Evolutionary conservation across 64 coral and sea anemone species (phyloP), one percentile per base, ranked within the genome.

Genomic region (Orbicella faveolata): DNA sequence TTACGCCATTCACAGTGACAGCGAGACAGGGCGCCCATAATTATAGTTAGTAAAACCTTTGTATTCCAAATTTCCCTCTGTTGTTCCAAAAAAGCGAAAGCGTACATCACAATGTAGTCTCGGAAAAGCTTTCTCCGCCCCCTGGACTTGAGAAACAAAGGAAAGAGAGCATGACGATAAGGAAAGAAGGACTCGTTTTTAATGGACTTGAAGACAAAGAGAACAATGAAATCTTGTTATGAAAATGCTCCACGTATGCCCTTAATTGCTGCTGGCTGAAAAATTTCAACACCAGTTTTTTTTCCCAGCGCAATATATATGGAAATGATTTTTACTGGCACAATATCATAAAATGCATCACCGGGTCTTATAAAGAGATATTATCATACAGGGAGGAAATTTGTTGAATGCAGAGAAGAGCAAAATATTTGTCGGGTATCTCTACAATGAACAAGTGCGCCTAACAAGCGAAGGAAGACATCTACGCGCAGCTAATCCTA

Each of bases 11-110:
- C 37, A 69, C 17, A 39, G 20, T 37, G 64, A n/a, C 63, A 44
- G 63, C 10, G 23, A 37, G 39, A 52, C 82, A 53, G 82, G 19
- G 16, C 20, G 62, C 17, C 81, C 9, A 25, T 53, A 53, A 68
- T 69, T 85, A 85, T 52, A 20, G 20, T 69, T 20, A 73, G 82
- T 21, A n/a, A 52, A 85, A 52, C 82, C 44, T 85, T 85, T 85
- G 65, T 85, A 65, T 85, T 72, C 26, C 82, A 72, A 85, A 85
- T 85, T 72, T 85, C 36, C 65, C 41, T 73, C 82, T 52, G 19
- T 73, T 85, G 64, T 70, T 85, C 51, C 20, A 68, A 85, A 66
- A 85, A 72, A 21, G 82, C 41, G 63, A 41, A 52, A 23, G 63
- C 65, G 64, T 85, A 30, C 65, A 85, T 48, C 9, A 85, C 82